Evolutionary conservation across 2,888 invertebrate genomes (phyloP), one percentile per base, ranked within the genome.

Genomic region (Syritta pipiens): DNA sequence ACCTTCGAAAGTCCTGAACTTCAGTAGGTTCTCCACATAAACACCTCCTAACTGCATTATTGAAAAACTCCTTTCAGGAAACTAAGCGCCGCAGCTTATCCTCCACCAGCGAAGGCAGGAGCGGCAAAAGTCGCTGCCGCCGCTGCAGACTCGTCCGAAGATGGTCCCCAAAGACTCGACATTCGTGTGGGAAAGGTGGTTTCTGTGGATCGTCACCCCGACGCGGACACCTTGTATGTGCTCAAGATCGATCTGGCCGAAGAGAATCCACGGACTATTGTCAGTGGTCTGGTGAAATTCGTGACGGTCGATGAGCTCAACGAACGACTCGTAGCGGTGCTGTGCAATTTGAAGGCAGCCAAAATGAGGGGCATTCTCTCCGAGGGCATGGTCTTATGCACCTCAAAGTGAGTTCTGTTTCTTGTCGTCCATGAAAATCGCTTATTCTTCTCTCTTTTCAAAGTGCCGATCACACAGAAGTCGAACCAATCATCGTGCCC

Each of bases 331-430:
- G 98, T 98, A 3, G 94, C 99, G 3, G 96, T 99, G 2, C 90
- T 99, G 51, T 97, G 97, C 84, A 99, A 99, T 89, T 91, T 99
- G 51, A 99, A 99, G 90, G 94, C 99, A 30, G 97, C 97, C 9
- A 99, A 98, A 91, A 96, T 99, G 94, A 91, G 98, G 82, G 97
- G 98, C 51, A 90, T 98, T 22, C 93, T 95, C 83, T 97, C 97
- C 0, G 93, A 94, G 86, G 98, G 97, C 77, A 97, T 98, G 97
- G 95, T 98, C 30, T 90, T 98, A 48, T 97, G 97, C 90, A 96
- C 97, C 10, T 96, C 96, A 42, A 89, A 91, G 93, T 93, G 86
- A 89, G 90, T 89, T 35, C 4, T 42, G 35, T 2, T 1, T 1
- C 57, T 5, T 14, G 26, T 12, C 44, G 4, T 40, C 24, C 55